Base-by-base conservation (phyloP, 2,113 vertebrate genomes). In the Ctenodactylus gundi region DNA sequence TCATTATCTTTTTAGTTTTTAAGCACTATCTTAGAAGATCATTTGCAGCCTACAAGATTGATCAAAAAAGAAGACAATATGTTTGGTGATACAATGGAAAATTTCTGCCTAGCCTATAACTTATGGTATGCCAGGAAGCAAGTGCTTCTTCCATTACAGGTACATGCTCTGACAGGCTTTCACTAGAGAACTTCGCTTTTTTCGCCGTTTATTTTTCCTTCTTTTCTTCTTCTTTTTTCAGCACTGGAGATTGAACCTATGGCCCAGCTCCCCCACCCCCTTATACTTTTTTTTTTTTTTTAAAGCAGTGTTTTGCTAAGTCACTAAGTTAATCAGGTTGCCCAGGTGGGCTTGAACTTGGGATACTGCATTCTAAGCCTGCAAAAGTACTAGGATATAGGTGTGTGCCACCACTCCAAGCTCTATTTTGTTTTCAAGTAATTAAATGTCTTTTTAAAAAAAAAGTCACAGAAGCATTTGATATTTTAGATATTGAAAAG, bases 1-100 rank as follows among this genome's bases (percentile, higher is more conserved):
- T 39, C 36, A 86, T 94, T 86, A 68, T 44, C 64, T 92, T 92
- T n/a, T 92, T 70, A 88, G 65, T 94, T 95, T 88, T 88, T 46
- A 78, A 88, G 80, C 49, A 92, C 78, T 82, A 78, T 78, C 88
- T 88, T 85, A 92, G 58, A 88, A 86, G 41, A 44, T 68, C n/a
- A 44, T 20, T n/a, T 46, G 57, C 57, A 60, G 76, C 81, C 65
- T 73, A 65, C 55, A 6, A 92, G 31, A 51, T 36, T 76, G 18
- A 46, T 83, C 4, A 1, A 51, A 39, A 90, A 57, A 85, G 62
- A 55, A 36, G 75, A 39, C 77, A 73, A 36, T 62, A 44, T 73
- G 49, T 49, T 70, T 83, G 76, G 51, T 31, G 49, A 86, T 67
- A 53, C 18, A 53, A 12, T 36, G 85, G 85, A 62, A 62, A 86